Evolutionary conservation across 2,113 vertebrate genomes (phyloP).

Genomic region (Brienomyrus longianalis): DNA sequence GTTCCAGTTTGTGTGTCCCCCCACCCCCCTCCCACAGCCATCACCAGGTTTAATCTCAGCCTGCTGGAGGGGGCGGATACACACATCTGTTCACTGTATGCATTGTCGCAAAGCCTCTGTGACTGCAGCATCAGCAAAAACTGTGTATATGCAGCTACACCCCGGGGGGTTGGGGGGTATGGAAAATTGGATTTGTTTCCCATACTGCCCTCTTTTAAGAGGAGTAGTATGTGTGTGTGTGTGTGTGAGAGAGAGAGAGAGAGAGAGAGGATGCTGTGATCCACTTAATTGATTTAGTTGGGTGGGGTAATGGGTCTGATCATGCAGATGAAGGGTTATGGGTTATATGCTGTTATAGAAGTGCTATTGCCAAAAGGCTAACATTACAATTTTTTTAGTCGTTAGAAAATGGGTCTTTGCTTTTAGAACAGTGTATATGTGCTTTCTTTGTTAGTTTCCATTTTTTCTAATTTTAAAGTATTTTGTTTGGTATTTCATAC

Average conservation of each 20-base stretch:
- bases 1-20: neutral
- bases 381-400: neutral
- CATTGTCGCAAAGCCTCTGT: slow-evolving; percentile 9
- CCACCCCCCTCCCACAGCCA: neutral
- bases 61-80: slow-evolving; percentile 9
- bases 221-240: too few species aligned
- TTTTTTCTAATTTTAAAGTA: neutral
- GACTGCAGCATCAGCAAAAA: slow-evolving; percentile 30
- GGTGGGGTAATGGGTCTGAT: neutral
- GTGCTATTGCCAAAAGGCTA: too few species aligned
- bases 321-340: neutral
- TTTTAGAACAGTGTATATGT: neutral
- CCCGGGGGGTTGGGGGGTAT: neutral
- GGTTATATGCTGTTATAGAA: neutral
- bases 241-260: too few species aligned
- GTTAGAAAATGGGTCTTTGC: neutral
- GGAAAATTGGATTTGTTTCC: neutral
- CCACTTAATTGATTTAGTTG: slow-evolving; percentile 1
- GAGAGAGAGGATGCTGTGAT: neutral
- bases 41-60: neutral
- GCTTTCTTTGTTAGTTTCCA: neutral
- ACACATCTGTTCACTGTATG: slow-evolving; percentile 23
- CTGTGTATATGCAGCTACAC: neutral
- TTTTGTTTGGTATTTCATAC: neutral
- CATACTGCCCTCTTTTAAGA: neutral